Evolutionary conservation across 2,113 vertebrate species (phyloP), one percentile per base, ranked within the genome.

Genomic region (Peromyscus californicus): DNA sequence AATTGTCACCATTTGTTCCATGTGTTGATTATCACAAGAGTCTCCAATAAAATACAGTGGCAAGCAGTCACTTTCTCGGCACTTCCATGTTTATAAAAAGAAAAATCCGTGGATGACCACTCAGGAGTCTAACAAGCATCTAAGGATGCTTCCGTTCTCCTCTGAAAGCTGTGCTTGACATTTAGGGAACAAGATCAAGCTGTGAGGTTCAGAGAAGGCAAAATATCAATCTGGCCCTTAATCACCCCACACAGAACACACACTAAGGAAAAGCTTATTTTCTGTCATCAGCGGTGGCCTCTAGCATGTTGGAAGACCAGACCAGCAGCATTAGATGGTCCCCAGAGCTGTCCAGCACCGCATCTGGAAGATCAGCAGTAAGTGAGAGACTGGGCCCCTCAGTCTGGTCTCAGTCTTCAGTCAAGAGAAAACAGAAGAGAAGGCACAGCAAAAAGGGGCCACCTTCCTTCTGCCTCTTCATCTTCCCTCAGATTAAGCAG

Each of bases 381-480:
- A 0, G 0, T 0, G 2, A 19, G 83, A 85, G 36, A 39, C 36
- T 3, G 19, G 11, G 42, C 15, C 39, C n/a, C 33, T 76, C 39
- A 1, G 13, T 76, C 42, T 6, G 16, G 39, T 36, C 12, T 1
- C n/a, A 48, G 16, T 36, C 70, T 79, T 59, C 31, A 59, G 61
- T 24, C 29, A 39, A 67, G 59, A 84, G 42, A 80, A 70, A 51
- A 15, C 3, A 51, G 78, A 36, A 48, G 0, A 22, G 1, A 17
- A 21, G 21, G 16, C 3, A 26, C 22, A n/a, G 70, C 13, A 16
- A 26, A 0, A 0, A 5, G 33, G 7, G 17, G 10, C 76, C 9
- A 26, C 15, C 5, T 65, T 12, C 26, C 13, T 15, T 3, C 16
- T 10, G 31, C 48, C 8, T 79, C 7, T 67, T 31, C 21, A 45